Conservation (phyloP, 2,888 invertebrate species). For the Pheosia gnoma region DNA sequence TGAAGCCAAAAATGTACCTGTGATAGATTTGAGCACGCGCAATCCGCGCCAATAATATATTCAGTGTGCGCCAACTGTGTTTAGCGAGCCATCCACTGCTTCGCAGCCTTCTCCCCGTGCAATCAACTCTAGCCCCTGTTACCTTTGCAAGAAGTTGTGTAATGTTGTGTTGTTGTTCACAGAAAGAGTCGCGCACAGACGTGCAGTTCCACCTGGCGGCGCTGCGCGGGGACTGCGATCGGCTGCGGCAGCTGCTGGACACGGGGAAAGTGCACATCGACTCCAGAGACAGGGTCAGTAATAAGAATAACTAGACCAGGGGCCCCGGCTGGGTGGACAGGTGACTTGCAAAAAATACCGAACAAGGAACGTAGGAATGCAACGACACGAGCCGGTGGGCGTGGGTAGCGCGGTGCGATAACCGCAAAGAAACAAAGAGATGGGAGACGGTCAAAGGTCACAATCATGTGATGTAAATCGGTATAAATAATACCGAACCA, state of each 20-base stretch:
- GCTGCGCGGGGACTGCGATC: conserved; percentile 91
- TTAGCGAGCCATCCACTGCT: background rate
- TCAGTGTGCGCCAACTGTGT: conserved; percentile 1
- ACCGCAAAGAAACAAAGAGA: no score
- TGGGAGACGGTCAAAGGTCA: no score
- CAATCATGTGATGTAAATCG: no score
- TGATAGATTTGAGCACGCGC: background rate
- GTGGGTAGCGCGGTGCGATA: no score
- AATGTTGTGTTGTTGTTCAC: conserved; percentile 38
- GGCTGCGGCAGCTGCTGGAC: conserved; percentile 91
- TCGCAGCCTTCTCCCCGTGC: background rate
- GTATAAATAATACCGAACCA: no score
- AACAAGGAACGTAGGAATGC: no score
- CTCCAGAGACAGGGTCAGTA: conserved; percentile 94
- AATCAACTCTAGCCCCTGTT: background rate
- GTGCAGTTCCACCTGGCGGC: conserved; percentile 96
- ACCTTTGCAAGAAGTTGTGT: background rate
- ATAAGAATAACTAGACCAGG: conserved; percentile 1
- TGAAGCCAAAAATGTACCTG: background rate
- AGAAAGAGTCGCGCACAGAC: conserved; percentile 97
- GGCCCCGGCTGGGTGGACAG: no score
- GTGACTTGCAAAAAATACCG: no score
- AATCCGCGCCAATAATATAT: background rate
- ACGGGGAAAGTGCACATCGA: conserved; percentile 98
- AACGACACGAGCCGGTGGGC: no score